Evolutionary conservation across 1,140 invertebrate genomes (phyloP), one percentile per base, ranked within the genome.

Genomic region (Drosophila bocqueti): DNA sequence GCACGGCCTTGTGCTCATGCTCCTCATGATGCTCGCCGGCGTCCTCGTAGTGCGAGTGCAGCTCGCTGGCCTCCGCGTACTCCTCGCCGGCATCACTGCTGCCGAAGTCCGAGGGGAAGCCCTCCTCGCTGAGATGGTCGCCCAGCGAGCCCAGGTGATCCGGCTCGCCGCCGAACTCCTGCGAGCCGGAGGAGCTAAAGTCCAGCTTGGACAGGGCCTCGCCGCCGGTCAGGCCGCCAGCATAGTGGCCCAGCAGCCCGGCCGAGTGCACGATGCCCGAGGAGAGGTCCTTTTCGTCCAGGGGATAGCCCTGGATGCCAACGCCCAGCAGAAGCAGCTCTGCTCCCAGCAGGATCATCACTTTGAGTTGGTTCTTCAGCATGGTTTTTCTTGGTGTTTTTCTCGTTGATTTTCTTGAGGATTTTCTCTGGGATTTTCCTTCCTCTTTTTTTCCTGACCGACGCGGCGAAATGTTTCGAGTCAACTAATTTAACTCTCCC

Each of bases 401-500:
- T 29, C 29, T 6, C 29, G 29, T 6, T 0, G 29, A 29, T 29
- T 29, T 29, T 11, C 3, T 42, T 3, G 9, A n/a, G 45, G 45
- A 8, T 31, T 31, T 31, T 31, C 24, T 50, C 18, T 38, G 16
- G 18, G 18, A 21, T 21, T 62, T 31, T 9, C 10, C 8, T 24
- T 9, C 10, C 8, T 24, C 10, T 3, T 11, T 3, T 49, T n/a
- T n/a, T 7, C 57, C 61, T 67, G 55, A 84, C 85, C 85, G 85
- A 57, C 76, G 81, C 85, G 78, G 76, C 64, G 83, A 81, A 87
- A 87, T 91, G 87, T 69, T 84, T 71, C 61, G 76, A 81, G 81
- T 79, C 78, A 80, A 91, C 87, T 91, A 91, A 87, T 91, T 91
- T 87, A 74, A 76, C 81, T 74, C 68, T 69, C 60, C 42, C 76